phyloP scores from a whole-genome alignment of 2,797 vertebrate species.

The Chanos chanos region DNA sequence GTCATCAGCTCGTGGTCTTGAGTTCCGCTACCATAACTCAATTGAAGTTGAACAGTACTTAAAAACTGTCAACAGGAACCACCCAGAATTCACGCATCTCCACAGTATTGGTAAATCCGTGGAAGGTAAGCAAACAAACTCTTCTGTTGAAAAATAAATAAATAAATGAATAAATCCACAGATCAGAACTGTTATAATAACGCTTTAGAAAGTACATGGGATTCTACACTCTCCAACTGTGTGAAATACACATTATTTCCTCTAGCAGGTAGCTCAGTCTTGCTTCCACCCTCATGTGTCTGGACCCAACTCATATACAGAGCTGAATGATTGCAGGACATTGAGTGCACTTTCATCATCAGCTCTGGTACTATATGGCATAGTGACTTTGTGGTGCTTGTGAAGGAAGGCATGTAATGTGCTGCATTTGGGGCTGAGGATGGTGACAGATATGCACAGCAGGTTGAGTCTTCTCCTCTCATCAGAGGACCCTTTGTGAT shows the following conservation, averaged over 20 bases:
- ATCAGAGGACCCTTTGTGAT: conserved; percentile 23
- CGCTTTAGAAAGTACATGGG: no score
- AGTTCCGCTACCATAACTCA: conserved; percentile 50
- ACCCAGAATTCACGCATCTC: conserved; percentile 43
- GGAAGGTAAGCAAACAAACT: conserved; percentile 40
- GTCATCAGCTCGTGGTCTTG: conserved; percentile 25
- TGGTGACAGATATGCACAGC: background rate
- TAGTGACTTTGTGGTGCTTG: background rate
- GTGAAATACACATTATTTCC: no score
- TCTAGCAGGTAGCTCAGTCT: no score
- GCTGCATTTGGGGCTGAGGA: no score
- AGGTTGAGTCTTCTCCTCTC: conserved; percentile 1
- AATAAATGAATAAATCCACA: no score
- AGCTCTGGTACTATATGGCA: background rate
- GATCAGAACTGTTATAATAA: no score
- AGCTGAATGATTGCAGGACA: no score
- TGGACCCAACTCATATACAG: no score
- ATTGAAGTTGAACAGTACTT: conserved; percentile 43
- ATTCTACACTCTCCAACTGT: no score
- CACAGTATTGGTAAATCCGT: conserved; percentile 54
- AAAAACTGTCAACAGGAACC: conserved; percentile 37
- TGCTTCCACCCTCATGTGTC: no score
- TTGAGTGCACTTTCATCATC: no score
- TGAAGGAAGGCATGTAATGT: background rate
- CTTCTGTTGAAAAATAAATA: background rate